Evolutionary conservation across 2,113 vertebrate genomes (phyloP).

Genomic region (Sigmodon hispidus): DNA sequence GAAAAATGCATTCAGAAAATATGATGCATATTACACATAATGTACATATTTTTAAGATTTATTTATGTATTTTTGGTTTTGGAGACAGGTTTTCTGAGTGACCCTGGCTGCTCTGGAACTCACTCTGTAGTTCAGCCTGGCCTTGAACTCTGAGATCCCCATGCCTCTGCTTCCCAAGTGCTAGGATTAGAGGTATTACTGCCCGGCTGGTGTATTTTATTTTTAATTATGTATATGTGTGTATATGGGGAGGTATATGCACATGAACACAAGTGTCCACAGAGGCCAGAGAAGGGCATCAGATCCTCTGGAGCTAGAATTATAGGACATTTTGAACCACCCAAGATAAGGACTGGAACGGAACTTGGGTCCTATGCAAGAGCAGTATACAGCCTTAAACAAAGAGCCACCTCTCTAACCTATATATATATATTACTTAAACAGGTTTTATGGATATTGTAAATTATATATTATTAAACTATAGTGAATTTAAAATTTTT

Average conservation of each 20-base stretch:
- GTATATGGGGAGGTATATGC: not conserved
- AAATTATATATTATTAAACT: not conserved
- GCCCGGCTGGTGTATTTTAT: not conserved
- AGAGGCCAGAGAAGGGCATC: not conserved
- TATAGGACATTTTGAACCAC: not conserved
- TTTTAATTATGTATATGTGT: not conserved
- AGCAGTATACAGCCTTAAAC: not conserved
- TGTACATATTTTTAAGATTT: not conserved
- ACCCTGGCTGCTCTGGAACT: not conserved
- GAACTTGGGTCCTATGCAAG: not conserved
- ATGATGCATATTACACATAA: not conserved
- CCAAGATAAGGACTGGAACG: not conserved
- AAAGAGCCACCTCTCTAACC: not conserved
- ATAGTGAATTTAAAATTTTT: not conserved
- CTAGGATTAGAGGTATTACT: not conserved
- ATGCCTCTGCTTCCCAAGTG: not conserved
- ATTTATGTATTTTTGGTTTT: not conserved
- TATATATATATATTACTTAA: conserved; percentile 3
- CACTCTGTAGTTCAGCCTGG: not conserved
- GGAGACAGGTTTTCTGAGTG: not conserved
- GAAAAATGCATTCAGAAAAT: conserved; percentile 11
- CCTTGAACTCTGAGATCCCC: not conserved
- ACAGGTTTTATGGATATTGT: not conserved
- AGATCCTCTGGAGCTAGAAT: not conserved
- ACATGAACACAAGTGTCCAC: not conserved